Evolutionary conservation across 1,140 invertebrate species (phyloP).

Genomic region (Rhyacophila brunnea): DNA sequence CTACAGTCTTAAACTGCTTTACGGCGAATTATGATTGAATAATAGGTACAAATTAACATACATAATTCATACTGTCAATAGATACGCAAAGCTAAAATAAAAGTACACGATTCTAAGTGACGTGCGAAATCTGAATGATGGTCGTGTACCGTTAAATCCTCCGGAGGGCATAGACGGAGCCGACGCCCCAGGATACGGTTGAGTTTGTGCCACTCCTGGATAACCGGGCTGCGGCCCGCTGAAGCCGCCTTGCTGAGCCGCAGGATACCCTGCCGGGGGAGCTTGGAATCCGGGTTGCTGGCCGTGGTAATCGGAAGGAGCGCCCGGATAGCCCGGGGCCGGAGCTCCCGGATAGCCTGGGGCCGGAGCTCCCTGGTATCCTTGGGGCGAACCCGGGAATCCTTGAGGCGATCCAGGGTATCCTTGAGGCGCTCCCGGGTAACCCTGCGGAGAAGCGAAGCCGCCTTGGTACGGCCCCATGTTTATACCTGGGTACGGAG

Average conservation of each 20-base stretch:
- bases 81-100: no score
- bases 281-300: slow-evolving; percentile 20
- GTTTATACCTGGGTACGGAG: slow-evolving; percentile 88
- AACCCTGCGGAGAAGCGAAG: slow-evolving; percentile 33
- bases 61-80: no score
- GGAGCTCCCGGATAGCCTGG: slow-evolving; percentile 21
- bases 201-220: slow-evolving; percentile 30
- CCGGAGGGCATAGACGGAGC: slow-evolving; percentile 3
- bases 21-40: no score
- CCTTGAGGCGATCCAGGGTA: slow-evolving; percentile 36
- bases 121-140: no score
- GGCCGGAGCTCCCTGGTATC: slow-evolving; percentile 17
- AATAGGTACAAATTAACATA: no score
- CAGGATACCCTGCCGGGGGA: slow-evolving; percentile 9
- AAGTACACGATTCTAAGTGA: no score
- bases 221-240: slow-evolving; percentile 34
- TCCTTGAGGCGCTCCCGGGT: slow-evolving; percentile 32
- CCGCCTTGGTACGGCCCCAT: slow-evolving; percentile 41
- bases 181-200: slow-evolving; percentile 38
- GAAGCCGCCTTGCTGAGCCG: slow-evolving; percentile 9
- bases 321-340: slow-evolving; percentile 18
- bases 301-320: slow-evolving; percentile 36
- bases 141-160: no score
- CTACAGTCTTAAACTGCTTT: no score
- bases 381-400: slow-evolving; percentile 30